phyloP scores from a whole-genome alignment of 2,888 invertebrate species.

The Lamellibrachia satsuma region DNA sequence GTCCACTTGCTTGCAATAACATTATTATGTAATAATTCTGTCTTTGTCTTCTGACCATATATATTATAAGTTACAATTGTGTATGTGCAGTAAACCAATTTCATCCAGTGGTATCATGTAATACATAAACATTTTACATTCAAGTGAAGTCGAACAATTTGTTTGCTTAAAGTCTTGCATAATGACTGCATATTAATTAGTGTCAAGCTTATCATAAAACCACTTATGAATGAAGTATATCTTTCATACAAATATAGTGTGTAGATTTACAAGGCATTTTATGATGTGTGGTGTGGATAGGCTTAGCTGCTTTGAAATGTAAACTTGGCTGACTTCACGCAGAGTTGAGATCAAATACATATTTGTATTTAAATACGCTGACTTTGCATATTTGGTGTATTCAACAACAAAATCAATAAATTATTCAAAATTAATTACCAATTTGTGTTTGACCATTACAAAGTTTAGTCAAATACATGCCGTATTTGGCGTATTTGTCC shows the following conservation, averaged over 20 bases:
- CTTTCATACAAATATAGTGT: neutral
- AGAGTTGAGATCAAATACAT: too few relatives aligned
- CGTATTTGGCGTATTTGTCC: too few relatives aligned
- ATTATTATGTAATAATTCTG: neutral
- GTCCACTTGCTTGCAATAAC: neutral
- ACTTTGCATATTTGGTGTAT: too few relatives aligned
- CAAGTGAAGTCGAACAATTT: neutral
- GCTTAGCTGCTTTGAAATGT: neutral
- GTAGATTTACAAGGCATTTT: neutral
- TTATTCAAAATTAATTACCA: too few relatives aligned
- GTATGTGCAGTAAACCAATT: neutral
- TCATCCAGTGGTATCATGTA: neutral
- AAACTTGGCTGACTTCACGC: neutral
- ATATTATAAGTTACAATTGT: neutral
- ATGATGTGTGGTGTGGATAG: neutral
- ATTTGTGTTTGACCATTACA: too few relatives aligned
- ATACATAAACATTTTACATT: neutral
- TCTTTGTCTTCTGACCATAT: neutral
- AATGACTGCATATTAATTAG: neutral
- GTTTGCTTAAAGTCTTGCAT: neutral
- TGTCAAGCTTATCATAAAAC: neutral
- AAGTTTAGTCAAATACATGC: too few relatives aligned
- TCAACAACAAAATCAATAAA: too few relatives aligned
- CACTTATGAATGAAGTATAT: neutral
- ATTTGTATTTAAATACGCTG: too few relatives aligned